Conservation (phyloP, 1,140 invertebrate species). For the Anthonomus grandis region DNA sequence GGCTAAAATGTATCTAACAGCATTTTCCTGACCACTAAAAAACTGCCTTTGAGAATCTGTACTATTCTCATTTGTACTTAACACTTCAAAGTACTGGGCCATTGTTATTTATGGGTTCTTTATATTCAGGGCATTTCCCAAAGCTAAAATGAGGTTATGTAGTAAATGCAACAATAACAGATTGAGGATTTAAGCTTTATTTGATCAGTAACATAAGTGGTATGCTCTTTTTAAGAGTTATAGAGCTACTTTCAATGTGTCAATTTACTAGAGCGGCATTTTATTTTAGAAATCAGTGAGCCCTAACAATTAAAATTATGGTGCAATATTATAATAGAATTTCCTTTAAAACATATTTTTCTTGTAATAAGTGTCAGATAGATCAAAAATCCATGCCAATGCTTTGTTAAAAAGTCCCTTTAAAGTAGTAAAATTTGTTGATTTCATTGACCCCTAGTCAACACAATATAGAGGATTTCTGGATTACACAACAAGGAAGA, state of each 20-base stretch:
- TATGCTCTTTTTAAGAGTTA: neutral
- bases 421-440: no score
- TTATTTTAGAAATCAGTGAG: neutral
- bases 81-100: constrained; percentile 48
- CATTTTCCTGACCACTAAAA: constrained; percentile 42
- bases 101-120: constrained; percentile 27
- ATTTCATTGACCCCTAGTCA: no score
- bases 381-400: no score
- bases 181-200: no score
- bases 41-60: constrained; percentile 37
- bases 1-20: constrained; percentile 32
- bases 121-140: neutral
- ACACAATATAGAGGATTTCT: no score
- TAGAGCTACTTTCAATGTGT: constrained; percentile 5
- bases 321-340: no score
- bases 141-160: neutral
- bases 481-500: no score
- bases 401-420: no score
- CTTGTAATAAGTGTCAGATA: no score
- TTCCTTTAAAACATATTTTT: no score
- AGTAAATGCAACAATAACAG: neutral
- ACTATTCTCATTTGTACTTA: constrained; percentile 40
- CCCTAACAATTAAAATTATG: no score
- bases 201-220: constrained; percentile 3
- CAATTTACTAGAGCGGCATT: neutral